phyloP scores from a whole-genome alignment of 2,888 invertebrate genomes.

The Crossocerus cetratus region DNA sequence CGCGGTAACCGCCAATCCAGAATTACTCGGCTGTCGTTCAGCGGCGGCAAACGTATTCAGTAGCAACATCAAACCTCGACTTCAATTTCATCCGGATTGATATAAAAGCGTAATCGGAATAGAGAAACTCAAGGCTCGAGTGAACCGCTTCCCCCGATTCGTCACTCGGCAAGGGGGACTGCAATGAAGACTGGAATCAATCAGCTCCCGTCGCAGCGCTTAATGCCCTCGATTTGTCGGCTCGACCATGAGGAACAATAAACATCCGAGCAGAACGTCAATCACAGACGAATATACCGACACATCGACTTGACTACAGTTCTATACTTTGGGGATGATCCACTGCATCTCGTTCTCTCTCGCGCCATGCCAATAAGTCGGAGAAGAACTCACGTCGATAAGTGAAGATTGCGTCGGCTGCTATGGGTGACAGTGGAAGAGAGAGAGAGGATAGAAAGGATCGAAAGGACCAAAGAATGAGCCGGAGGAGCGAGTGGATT shows the following conservation, averaged over 20 bases:
- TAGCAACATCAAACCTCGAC: too few species aligned
- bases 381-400: background rate
- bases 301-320: background rate
- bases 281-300: slow-evolving; percentile 8
- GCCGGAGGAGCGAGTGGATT: slow-evolving; percentile 1
- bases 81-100: too few species aligned
- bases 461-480: slow-evolving; percentile 9
- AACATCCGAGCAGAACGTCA: slow-evolving; percentile 16
- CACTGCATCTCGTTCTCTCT: slow-evolving; percentile 23
- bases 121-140: background rate
- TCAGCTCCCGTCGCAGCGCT: background rate
- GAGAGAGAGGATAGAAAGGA: slow-evolving; percentile 2
- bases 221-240: background rate
- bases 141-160: background rate
- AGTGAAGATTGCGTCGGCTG: background rate
- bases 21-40: too few species aligned
- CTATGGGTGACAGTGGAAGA: background rate
- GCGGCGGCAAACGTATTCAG: too few species aligned
- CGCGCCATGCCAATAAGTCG: slow-evolving; percentile 29
- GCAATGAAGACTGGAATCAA: background rate
- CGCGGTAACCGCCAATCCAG: too few species aligned
- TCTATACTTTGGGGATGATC: background rate
- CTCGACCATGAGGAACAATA: slow-evolving; percentile 14
- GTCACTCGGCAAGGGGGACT: background rate
- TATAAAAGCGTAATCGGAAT: too few species aligned